These are phyloP conservation scores for Eugnorisma glareosa DNA, from an alignment of 2,888 invertebrate species.

Conservation along the genomic window DNA sequence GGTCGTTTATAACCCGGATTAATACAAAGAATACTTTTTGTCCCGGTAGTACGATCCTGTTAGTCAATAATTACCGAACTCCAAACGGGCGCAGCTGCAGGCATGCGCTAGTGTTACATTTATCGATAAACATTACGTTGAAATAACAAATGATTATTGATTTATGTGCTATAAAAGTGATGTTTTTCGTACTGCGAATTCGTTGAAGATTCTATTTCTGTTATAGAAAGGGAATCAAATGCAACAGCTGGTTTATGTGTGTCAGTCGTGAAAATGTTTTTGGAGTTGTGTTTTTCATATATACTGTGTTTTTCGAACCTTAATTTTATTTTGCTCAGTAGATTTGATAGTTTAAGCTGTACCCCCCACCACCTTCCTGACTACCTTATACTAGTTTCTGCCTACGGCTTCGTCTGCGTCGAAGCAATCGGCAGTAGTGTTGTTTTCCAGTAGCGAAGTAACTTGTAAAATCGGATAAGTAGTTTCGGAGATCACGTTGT, in stretches of 20 bases:
- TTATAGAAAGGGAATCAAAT: neutral
- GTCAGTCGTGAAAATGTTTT: neutral
- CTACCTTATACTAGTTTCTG: neutral
- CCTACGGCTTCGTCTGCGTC: accelerated
- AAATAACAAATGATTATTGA: slow-evolving; percentile 61
- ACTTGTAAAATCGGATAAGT: neutral
- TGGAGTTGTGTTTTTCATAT: neutral
- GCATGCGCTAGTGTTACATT: slow-evolving; percentile 3
- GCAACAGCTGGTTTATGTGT: neutral
- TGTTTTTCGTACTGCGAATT: slow-evolving; percentile 31
- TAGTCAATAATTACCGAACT: neutral
- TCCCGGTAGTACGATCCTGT: neutral
- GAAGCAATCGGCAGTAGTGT: neutral
- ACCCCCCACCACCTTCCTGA: neutral
- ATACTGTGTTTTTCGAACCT: neutral
- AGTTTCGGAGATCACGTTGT: neutral
- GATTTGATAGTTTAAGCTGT: neutral
- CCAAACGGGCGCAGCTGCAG: accelerated
- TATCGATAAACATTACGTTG: slow-evolving; percentile 51
- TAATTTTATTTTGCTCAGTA: neutral
- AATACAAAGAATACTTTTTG: neutral
- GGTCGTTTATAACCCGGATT: neutral
- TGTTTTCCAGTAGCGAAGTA: neutral
- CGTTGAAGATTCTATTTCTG: neutral
- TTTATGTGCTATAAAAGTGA: slow-evolving; percentile 58